Evolutionary conservation across 1,140 invertebrate species (phyloP).

Genomic region (Scaptodrosophila lebanonensis): DNA sequence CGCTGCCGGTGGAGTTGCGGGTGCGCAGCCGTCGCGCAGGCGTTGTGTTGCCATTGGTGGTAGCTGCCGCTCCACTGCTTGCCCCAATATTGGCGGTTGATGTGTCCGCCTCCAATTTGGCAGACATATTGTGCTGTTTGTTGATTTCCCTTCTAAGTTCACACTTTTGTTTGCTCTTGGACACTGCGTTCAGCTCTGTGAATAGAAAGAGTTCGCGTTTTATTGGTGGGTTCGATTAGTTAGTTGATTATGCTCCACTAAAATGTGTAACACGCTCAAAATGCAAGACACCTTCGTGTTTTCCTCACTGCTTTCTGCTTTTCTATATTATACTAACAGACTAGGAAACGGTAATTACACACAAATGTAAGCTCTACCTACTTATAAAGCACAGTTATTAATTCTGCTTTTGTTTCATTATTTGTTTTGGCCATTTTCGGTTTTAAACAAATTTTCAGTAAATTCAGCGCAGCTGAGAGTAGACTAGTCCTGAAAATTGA

Average conservation of each 20-base stretch:
- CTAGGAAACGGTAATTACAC: too few relatives aligned
- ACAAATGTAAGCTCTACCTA: too few relatives aligned
- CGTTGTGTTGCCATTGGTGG: constrained; percentile 51
- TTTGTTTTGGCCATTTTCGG: constrained; percentile 27
- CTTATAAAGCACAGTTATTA: too few relatives aligned
- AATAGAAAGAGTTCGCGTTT: constrained; percentile 10
- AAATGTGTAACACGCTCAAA: too few relatives aligned
- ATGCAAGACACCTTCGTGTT: too few relatives aligned
- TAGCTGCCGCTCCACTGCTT: constrained; percentile 15
- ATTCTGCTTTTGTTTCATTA: too few relatives aligned
- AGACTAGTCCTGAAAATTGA: constrained; percentile 12
- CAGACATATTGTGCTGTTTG: constrained; percentile 44
- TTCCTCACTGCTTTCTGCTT: too few relatives aligned
- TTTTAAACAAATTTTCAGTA: too few relatives aligned
- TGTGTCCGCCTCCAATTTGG: constrained; percentile 59
- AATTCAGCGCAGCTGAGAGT: too few relatives aligned
- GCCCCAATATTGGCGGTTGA: constrained; percentile 32
- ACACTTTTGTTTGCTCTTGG: constrained; percentile 32
- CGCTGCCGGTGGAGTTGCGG: constrained; percentile 66
- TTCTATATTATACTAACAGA: too few relatives aligned
- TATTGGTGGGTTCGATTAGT: neutral
- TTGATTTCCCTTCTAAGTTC: constrained; percentile 17
- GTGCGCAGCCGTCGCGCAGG: constrained; percentile 69
- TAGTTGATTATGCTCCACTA: too few relatives aligned
- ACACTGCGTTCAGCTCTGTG: constrained; percentile 35